Evolutionary conservation across 1,140 invertebrate genomes (phyloP).

Genomic region (Drusus annulatus): DNA sequence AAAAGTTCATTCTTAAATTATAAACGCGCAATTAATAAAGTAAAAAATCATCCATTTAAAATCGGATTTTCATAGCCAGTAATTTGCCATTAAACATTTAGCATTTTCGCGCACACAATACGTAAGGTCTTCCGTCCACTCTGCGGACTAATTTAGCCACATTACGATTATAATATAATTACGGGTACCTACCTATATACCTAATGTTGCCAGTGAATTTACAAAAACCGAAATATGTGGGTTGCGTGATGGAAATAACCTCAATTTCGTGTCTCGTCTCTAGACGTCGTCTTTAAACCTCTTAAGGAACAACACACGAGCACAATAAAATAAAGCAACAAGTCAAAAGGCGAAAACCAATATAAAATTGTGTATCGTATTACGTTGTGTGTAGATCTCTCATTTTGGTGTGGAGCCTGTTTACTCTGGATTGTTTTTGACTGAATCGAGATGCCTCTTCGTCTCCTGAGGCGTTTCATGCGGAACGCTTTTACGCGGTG

Average conservation of each 20-base stretch:
- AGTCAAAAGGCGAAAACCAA: background rate
- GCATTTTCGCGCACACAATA: background rate
- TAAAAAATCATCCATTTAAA: background rate
- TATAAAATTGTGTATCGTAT: too few relatives aligned
- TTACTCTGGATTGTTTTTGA: background rate
- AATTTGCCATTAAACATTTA: background rate
- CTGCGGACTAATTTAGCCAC: conserved; percentile 18
- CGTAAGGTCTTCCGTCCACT: background rate
- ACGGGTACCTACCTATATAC: background rate
- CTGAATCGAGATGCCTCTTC: conserved; percentile 14
- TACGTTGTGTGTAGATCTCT: too few relatives aligned
- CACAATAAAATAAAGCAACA: background rate
- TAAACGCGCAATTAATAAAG: too few relatives aligned
- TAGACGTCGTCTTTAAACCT: background rate
- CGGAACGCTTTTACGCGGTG: conserved; percentile 48
- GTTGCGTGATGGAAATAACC: conserved; percentile 52
- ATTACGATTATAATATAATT: conserved; percentile 40
- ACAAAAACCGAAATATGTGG: conserved; percentile 45
- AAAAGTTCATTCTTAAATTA: too few relatives aligned
- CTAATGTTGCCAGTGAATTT: conserved; percentile 2
- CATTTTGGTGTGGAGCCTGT: too few relatives aligned
- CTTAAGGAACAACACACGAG: background rate
- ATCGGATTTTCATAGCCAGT: too few relatives aligned
- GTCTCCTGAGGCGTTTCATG: conserved; percentile 46
- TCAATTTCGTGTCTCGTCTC: conserved; percentile 48